Base-by-base conservation (phyloP, 1,140 invertebrate genomes). In the Pseudomyrmex dendroicus region DNA sequence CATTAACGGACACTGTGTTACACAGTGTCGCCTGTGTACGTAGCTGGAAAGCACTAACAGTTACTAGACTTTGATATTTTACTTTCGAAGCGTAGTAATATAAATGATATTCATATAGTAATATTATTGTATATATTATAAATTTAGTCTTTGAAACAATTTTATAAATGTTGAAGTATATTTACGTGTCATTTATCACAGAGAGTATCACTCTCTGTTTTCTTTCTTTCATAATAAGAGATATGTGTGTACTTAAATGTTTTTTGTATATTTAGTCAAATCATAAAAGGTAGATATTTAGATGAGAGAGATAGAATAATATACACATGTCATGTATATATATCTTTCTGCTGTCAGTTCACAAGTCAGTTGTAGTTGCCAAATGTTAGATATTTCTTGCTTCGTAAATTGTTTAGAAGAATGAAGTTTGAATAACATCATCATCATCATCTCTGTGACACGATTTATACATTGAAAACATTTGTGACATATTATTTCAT, bases 401-500 rank as follows among this genome's bases (percentile, higher is more conserved):
- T 57, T 57, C 46, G 44, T 5, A 59, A 57, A 17, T 57, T 57
- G 12, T 73, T 48, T 25, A 15, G 15, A 48, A 59, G 22, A 73
- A 61, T 70, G 25, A 35, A 35, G 35, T 35, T 35, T 35, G 35
- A 35, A 35, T 35, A 35, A 35, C 35, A 35, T 22, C 22, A 22
- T 25, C 25, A 25, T 56, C 44, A 73, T 62, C 35, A 35, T 35
- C 1, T 22, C 20, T n/a, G 25, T 17, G 12, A 56, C 46, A 22
- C 17, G 17, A 44, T 63, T 57, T 13, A 15, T 17, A 17, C 35
- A 66, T 15, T 66, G 13, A 48, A 62, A 63, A 17, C 7, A 64
- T 46, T n/a, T 15, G 15, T 44, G 13, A 67, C n/a, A 20, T 25
- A 13, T 56, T 63, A 64, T 83, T 17, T 74, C 20, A 3, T 63